Evolutionary conservation across 2,888 invertebrate species (phyloP).

Genomic region (Thumatha senex): DNA sequence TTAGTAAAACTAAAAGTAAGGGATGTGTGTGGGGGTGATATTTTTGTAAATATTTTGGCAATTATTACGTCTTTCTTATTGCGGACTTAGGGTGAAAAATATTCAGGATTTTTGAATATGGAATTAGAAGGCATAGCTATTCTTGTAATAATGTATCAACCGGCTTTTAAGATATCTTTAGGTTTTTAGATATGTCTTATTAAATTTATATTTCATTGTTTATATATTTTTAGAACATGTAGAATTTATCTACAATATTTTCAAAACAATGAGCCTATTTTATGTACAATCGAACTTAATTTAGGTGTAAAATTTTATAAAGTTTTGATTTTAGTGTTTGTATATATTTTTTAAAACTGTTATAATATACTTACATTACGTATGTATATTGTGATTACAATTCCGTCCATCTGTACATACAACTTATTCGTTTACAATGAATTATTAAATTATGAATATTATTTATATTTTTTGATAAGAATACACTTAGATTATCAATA

Average conservation of each 20-base stretch:
- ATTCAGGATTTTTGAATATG: constrained; percentile 21
- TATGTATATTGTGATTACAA: constrained; percentile 73
- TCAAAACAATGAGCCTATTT: neutral
- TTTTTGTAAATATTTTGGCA: constrained; percentile 15
- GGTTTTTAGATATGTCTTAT: neutral
- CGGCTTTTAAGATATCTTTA: neutral
- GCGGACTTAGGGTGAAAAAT: constrained; percentile 27
- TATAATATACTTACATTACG: constrained; percentile 67
- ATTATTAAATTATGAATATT: constrained; percentile 62
- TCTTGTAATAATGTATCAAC: constrained; percentile 4
- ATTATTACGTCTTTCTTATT: constrained; percentile 13
- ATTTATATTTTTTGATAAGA: constrained; percentile 58
- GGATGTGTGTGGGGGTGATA: constrained; percentile 6
- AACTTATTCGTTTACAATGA: constrained; percentile 46
- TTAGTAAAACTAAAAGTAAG: constrained; percentile 4
- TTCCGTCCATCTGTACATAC: constrained; percentile 61
- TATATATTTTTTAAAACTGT: constrained; percentile 27
- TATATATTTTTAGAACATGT: no score
- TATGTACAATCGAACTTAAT: neutral
- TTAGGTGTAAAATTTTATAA: constrained; percentile 26
- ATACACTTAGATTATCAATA: constrained; percentile 45
- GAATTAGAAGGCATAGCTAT: constrained; percentile 3
- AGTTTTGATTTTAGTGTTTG: constrained; percentile 43
- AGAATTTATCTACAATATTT: neutral
- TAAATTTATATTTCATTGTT: no score